phyloP scores from a whole-genome alignment of 1,140 invertebrate genomes.

The Drosophila insularis region DNA sequence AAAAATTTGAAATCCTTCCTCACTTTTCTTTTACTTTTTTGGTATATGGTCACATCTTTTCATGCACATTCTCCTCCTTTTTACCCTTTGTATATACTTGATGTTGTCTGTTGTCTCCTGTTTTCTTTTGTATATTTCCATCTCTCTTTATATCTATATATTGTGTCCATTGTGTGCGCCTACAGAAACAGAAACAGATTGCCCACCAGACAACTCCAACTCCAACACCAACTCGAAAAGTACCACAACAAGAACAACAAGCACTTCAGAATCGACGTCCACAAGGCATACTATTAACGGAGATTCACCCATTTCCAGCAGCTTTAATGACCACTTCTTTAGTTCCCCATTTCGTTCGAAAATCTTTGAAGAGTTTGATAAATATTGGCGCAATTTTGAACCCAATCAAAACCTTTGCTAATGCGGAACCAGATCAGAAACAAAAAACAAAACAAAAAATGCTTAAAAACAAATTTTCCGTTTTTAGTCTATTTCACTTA shows the following conservation, averaged over 20 bases:
- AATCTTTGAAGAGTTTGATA: slow-evolving; percentile 78
- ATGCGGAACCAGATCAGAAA: slow-evolving; percentile 10
- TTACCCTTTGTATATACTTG: slow-evolving; percentile 37
- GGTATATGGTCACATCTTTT: slow-evolving; percentile 4
- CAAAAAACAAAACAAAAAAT: slow-evolving; percentile 17
- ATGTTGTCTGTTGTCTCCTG: slow-evolving; percentile 27
- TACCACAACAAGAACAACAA: slow-evolving; percentile 17
- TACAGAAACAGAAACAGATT: slow-evolving; percentile 31
- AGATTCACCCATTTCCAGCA: slow-evolving; percentile 1
- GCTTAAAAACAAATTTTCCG: slow-evolving; percentile 54
- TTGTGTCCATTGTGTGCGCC: slow-evolving; percentile 50
- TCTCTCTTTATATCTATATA: slow-evolving; percentile 21
- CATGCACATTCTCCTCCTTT: slow-evolving; percentile 40
- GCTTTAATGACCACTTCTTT: slow-evolving; percentile 64
- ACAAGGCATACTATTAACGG: slow-evolving; percentile 10
- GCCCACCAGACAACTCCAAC: slow-evolving; percentile 9
- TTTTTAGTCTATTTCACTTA: background rate
- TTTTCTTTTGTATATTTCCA: slow-evolving; percentile 19
- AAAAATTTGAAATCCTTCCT: background rate
- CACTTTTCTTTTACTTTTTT: background rate
- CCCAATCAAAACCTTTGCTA: slow-evolving; percentile 14
- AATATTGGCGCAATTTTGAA: slow-evolving; percentile 79
- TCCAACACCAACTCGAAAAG: slow-evolving; percentile 23
- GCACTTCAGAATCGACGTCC: slow-evolving; percentile 13
- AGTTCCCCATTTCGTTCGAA: slow-evolving; percentile 71